phyloP scores from a whole-genome alignment of 2,113 vertebrate species.

The Rhagologus leucostigma region DNA sequence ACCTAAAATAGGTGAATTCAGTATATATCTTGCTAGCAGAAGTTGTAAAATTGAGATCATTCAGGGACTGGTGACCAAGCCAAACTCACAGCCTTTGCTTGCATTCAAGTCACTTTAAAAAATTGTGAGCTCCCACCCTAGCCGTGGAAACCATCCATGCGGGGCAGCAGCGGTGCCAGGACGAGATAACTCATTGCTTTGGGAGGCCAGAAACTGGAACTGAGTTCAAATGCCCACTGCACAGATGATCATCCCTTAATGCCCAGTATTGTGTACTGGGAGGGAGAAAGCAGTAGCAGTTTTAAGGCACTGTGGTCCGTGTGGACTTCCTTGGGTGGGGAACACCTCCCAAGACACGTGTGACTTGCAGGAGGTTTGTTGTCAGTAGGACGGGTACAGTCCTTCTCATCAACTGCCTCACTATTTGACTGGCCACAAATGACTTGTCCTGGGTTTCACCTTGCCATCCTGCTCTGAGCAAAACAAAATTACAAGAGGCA shows the following conservation, averaged over 20 bases:
- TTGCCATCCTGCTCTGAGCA: background rate
- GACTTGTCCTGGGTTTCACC: background rate
- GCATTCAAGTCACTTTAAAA: background rate
- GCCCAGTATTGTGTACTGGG: background rate
- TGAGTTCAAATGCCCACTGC: background rate
- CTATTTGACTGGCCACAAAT: background rate
- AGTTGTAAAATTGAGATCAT: background rate
- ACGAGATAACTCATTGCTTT: background rate
- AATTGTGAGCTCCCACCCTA: background rate
- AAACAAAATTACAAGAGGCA: background rate
- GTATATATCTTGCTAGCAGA: background rate
- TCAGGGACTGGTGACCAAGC: background rate
- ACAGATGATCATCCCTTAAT: background rate
- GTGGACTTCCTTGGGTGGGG: too few species aligned
- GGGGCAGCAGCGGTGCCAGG: background rate
- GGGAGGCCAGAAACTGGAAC: background rate
- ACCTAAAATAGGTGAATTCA: background rate
- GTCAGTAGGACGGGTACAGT: background rate
- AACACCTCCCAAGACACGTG: background rate
- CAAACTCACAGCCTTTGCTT: background rate
- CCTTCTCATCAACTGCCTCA: background rate
- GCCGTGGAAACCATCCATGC: rapidly evolving
- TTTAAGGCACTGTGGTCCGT: background rate
- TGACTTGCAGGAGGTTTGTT: background rate
- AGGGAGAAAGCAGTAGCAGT: background rate